Base-by-base conservation (phyloP, 1,140 invertebrate species). In the Lepidurus apus region DNA sequence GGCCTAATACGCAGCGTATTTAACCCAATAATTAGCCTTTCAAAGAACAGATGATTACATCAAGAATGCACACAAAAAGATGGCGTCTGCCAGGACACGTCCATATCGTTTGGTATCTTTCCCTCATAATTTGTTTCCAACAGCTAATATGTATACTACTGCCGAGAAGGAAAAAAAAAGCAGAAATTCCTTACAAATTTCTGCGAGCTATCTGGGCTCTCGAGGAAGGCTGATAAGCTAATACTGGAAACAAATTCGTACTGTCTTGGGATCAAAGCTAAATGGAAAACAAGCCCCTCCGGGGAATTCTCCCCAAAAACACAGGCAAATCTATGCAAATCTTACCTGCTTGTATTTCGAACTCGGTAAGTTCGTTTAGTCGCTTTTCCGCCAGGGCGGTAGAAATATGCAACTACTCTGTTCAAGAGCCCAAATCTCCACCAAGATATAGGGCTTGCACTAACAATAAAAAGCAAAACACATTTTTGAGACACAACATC, bases 271-370 rank as follows among this genome's bases (percentile, higher is more conserved):
- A 65, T 65, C 21, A 65, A 65, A 65, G 53, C 53, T 65, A 65
- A 65, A 65, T 65, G 53, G 53, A 65, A 65, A 65, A 17, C 53
- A 65, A 65, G 53, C 9, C 53, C 53, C 13, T 7, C 17, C 17
- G 53, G 53, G 4, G 6, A 65, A n/a, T 65, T 65, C 53, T 65
- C 17, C 53, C 34, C 17, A 65, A 65, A n/a, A 65, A 65, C 53
- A 65, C 53, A 7, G 53, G 53, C 53, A 65, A 65, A 65, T 17
- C 53, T 65, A 65, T 65, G 53, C 53, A 65, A 65, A 65, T 65
- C 53, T 65, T 65, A 65, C 53, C 13, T 9, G 53, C 21, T 21
- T 65, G 21, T 13, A 21, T 65, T 65, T 65, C 53, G 53, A n/a
- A 65, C 53, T 65, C 53, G 21, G 17, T 65, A 65, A 65, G 53